Base-by-base conservation (phyloP, 1,140 invertebrate genomes). In the Drosophila obscura region DNA sequence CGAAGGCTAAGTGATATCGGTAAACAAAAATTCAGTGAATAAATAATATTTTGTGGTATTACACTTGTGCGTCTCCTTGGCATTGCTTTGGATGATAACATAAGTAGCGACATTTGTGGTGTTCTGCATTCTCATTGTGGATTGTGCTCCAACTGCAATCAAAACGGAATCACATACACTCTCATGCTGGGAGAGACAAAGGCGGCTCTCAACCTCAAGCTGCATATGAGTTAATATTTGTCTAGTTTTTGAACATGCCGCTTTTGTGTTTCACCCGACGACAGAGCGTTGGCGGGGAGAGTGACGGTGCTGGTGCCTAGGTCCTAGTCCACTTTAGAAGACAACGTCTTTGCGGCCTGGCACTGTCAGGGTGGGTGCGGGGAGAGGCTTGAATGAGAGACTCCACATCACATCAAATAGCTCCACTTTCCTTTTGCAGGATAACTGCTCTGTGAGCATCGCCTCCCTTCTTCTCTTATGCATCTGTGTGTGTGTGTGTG, bases 201-300 rank as follows among this genome's bases (percentile, higher is more conserved):
- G 67, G 44, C 58, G 35, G 50, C 16, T 44, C 53, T 24, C 73
- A 59, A 46, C 73, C 49, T 58, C 48, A 59, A 67, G 62, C 63
- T 61, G 68, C 74, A 88, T 72, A 76, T 76, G 79, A 72, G 83
- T 88, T 88, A 88, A 88, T 88, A 88, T 88, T 88, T 88, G 83
- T 83, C 83, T 88, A 88, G 79, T 87, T 88, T 88, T 83, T 67
- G 76, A 83, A 71, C 76, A 71, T 72, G 78, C 75, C 68, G 64
- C 76, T 71, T 88, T 88, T 88, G 80, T 88, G 64, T 77, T 71
- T 58, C 50, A 64, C 43, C 57, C 75, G 58, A 55, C 69, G 35
- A 39, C 35, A 39, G 35, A 39, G 35, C 35, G 61, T 44, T 69
- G 74, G 48, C 49, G 64, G 43, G 31, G 41, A 55, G 28, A 35